Conservation (phyloP, 2,888 invertebrate genomes). For the Subacronicta megacephala region DNA sequence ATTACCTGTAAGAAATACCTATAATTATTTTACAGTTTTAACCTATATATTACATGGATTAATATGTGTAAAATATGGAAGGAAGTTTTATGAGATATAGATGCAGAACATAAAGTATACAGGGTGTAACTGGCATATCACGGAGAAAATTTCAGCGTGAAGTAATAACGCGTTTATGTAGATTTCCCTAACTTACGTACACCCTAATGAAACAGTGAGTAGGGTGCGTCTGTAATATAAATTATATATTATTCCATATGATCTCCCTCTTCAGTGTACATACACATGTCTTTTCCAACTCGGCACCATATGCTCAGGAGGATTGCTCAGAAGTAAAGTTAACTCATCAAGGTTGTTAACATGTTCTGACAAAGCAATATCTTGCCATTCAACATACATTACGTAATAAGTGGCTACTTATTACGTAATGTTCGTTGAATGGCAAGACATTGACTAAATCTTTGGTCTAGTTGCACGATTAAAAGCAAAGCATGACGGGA, state of each 20-base stretch:
- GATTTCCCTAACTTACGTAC: slow-evolving; percentile 78
- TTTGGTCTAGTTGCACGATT: slow-evolving; percentile 14
- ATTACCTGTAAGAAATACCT: too few species aligned
- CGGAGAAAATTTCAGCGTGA: slow-evolving; percentile 68
- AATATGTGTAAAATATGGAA: slow-evolving; percentile 41
- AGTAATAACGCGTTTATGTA: slow-evolving; percentile 81
- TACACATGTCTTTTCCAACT: slow-evolving; percentile 66
- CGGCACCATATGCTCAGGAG: slow-evolving; percentile 52
- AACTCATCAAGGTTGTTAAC: slow-evolving; percentile 66
- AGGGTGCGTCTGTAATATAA: slow-evolving; percentile 70
- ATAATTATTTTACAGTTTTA: too few species aligned
- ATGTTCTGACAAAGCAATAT: slow-evolving; percentile 44
- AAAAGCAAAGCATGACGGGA: too few species aligned
- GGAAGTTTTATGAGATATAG: slow-evolving; percentile 60
- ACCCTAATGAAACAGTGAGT: slow-evolving; percentile 79
- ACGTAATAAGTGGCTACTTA: too few species aligned
- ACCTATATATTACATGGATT: slow-evolving; percentile 9
- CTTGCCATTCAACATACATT: too few species aligned
- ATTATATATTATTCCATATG: slow-evolving; percentile 76
- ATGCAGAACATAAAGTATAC: slow-evolving; percentile 56
- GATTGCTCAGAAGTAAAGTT: slow-evolving; percentile 69
- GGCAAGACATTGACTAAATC: slow-evolving; percentile 29
- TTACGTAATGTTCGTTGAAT: background rate
- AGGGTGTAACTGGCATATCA: slow-evolving; percentile 49
- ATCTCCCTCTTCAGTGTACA: slow-evolving; percentile 62